Percentiles rank a stretch among this genome's conserved stretches.
phyloP scores from a whole-genome alignment of 2,113 vertebrate genomes.

The Candoia aspera region DNA sequence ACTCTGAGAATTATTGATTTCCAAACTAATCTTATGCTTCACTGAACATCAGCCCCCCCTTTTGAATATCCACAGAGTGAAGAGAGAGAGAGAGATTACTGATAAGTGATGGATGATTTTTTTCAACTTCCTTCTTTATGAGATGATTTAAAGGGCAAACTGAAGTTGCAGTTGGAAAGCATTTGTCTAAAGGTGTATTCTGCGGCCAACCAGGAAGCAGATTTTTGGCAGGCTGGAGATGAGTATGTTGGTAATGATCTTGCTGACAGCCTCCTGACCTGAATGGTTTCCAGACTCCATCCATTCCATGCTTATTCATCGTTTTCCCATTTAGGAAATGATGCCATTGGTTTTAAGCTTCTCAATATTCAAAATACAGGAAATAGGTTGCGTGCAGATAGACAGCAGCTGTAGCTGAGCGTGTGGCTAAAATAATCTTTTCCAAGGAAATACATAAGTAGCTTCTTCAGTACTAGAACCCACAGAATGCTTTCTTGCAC shows the following conservation, averaged over 20 bases:
- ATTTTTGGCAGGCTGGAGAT: conserved; percentile 44
- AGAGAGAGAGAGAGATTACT: neutral
- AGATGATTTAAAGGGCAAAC: neutral
- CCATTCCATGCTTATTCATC: conserved; percentile 19
- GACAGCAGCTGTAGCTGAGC: conserved; percentile 8
- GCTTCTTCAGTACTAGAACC: conserved; percentile 1
- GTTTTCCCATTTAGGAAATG: conserved; percentile 50
- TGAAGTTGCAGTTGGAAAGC: neutral
- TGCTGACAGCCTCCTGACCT: conserved; percentile 53
- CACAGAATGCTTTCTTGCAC: neutral
- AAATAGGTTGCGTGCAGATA: neutral
- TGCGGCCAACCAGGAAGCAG: conserved; percentile 26
- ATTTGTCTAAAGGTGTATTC: conserved; percentile 3
- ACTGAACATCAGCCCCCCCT: neutral
- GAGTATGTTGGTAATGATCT: conserved; percentile 57
- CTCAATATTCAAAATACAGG: neutral
- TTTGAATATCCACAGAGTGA: neutral
- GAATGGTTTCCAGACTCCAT: conserved; percentile 49
- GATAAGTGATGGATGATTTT: neutral
- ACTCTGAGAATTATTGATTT: neutral
- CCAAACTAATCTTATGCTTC: neutral
- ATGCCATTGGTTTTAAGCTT: conserved; percentile 19
- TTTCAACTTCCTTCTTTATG: neutral
- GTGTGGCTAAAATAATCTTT: neutral
- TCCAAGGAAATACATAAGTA: neutral